Evolutionary conservation across 2,113 vertebrate species (phyloP).

Genomic region (Acanthisitta chloris): DNA sequence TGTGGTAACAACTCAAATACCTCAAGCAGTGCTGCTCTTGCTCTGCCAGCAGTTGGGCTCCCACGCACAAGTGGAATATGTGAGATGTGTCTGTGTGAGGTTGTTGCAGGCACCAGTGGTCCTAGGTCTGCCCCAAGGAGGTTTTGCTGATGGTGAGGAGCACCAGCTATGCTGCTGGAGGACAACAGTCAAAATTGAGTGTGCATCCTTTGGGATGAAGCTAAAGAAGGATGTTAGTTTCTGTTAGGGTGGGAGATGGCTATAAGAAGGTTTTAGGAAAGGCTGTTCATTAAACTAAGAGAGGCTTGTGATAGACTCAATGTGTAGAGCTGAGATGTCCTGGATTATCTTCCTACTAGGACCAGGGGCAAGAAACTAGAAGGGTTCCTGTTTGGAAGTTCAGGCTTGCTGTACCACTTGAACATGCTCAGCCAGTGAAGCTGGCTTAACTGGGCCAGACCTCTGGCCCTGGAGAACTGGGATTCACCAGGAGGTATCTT

Average conservation of each 20-base stretch:
- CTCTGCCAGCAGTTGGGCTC: background rate
- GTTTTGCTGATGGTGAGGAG: background rate
- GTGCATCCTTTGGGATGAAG: rapidly evolving
- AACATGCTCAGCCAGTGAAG: rapidly evolving
- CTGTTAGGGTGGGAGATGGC: rapidly evolving
- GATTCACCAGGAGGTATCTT: background rate
- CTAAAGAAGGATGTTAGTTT: background rate
- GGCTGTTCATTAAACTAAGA: background rate
- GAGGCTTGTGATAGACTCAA: background rate
- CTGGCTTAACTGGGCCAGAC: background rate
- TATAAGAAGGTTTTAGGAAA: background rate
- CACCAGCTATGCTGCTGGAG: background rate
- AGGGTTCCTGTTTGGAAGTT: background rate
- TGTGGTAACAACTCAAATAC: background rate
- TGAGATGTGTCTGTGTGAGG: background rate
- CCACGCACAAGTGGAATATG: background rate
- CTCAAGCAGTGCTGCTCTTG: background rate
- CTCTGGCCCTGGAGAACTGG: background rate
- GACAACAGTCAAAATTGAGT: background rate
- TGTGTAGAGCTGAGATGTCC: background rate
- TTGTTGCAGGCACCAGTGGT: background rate
- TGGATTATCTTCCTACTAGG: background rate
- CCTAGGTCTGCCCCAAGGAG: background rate
- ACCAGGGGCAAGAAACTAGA: background rate
- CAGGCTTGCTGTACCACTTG: background rate